phyloP scores from a whole-genome alignment of 1,140 invertebrate species.

The Anagrus nilaparvatae region DNA sequence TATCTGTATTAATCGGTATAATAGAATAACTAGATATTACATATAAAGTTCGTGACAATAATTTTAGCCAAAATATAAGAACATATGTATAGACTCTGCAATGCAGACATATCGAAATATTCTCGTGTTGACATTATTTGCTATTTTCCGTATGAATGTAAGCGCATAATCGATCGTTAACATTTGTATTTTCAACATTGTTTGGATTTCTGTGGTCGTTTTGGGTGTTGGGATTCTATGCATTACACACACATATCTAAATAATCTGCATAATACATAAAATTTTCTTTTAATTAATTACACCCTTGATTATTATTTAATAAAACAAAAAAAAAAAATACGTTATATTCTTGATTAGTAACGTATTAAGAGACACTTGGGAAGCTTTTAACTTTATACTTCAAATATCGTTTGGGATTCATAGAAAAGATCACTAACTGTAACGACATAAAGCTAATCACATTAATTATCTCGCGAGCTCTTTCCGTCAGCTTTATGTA shows the following conservation, averaged over 20 bases:
- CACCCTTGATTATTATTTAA: constrained; percentile 24
- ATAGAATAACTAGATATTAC: no score
- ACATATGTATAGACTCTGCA: not conserved
- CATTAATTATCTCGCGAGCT: constrained; percentile 18
- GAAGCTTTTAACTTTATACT: no score
- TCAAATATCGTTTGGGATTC: constrained; percentile 19
- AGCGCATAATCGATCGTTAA: constrained; percentile 30
- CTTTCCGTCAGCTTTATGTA: constrained; percentile 13
- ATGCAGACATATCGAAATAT: not conserved
- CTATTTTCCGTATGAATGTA: constrained; percentile 20
- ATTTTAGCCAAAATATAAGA: no score
- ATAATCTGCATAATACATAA: no score
- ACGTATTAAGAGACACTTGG: no score
- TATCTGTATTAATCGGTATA: no score
- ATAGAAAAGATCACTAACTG: constrained; percentile 20
- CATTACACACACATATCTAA: no score
- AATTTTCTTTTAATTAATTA: constrained; percentile 26
- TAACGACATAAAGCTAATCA: constrained; percentile 20
- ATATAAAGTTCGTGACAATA: constrained; percentile 7
- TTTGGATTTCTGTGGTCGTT: constrained; percentile 28
- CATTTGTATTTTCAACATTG: constrained; percentile 26
- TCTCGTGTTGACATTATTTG: constrained; percentile 17
- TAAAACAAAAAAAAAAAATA: no score
- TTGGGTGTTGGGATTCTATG: constrained; percentile 20
- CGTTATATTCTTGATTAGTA: no score